Conservation (phyloP, 2,797 vertebrate genomes). For the Myiotriccus ornatus region DNA sequence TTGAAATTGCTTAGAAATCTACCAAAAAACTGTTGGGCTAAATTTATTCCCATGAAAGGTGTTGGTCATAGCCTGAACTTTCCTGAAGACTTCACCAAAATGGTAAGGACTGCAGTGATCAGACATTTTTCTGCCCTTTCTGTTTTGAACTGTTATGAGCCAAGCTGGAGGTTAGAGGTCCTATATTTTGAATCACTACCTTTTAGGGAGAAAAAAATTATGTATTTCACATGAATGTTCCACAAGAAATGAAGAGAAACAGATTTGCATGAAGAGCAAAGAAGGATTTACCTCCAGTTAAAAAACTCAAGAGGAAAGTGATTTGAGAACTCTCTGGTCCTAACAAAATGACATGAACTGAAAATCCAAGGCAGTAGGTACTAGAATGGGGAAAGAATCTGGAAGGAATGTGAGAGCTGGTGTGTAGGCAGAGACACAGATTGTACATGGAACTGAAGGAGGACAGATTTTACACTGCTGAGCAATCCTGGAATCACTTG, state of each 20-base stretch:
- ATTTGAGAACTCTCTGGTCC: background rate
- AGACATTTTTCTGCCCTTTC: background rate
- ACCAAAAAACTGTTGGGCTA: background rate
- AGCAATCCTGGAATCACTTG: slow-evolving; percentile 17
- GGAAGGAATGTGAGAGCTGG: background rate
- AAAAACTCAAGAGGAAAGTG: background rate
- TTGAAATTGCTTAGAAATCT: background rate
- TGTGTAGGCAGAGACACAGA: slow-evolving; percentile 35
- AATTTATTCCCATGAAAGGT: background rate
- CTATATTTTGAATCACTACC: background rate
- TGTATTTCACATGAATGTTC: background rate
- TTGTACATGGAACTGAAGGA: slow-evolving; percentile 24
- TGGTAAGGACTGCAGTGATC: background rate
- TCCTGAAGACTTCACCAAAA: background rate
- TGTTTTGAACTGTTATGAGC: background rate
- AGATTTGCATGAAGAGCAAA: background rate
- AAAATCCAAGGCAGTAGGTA: background rate
- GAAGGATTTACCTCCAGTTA: background rate
- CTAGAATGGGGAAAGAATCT: background rate
- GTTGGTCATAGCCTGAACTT: background rate
- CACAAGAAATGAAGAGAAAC: background rate
- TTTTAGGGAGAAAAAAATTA: background rate
- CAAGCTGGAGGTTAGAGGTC: background rate
- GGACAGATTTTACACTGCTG: slow-evolving; percentile 2
- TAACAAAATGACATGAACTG: background rate